Conservation (phyloP, 2,797 vertebrate genomes). For the Adrianichthys oophorus region DNA sequence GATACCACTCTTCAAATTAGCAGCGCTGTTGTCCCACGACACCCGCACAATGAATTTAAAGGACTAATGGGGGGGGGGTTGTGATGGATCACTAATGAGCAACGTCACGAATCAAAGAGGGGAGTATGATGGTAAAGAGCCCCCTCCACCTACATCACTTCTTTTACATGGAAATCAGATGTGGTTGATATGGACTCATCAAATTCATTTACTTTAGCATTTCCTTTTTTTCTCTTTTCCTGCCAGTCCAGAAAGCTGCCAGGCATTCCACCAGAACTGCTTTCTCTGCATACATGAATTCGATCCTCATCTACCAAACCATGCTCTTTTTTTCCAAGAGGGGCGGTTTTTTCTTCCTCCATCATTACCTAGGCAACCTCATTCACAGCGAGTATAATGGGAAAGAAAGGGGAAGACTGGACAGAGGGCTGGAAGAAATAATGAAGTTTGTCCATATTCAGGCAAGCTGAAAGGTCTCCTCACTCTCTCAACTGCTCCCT, state of each 20-base stretch:
- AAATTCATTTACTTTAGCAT: constrained; percentile 80
- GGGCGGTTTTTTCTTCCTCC: constrained; percentile 77
- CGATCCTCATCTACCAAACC: constrained; percentile 62
- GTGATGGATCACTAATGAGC: constrained; percentile 68
- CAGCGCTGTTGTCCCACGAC: constrained; percentile 55
- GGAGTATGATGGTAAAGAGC: constrained; percentile 70
- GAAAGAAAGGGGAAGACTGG: constrained; percentile 82
- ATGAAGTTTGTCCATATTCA: constrained; percentile 89
- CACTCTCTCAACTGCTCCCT: constrained; percentile 64
- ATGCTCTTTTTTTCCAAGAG: constrained; percentile 60
- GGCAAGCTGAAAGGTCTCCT: constrained; percentile 77
- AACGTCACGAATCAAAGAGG: constrained; percentile 75
- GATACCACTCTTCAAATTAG: constrained; percentile 73
- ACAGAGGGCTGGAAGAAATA: constrained; percentile 82
- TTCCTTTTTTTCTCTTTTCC: constrained; percentile 57
- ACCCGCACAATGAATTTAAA: constrained; percentile 65
- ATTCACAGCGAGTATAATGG: constrained; percentile 83
- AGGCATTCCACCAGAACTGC: constrained; percentile 64
- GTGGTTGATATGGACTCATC: constrained; percentile 77
- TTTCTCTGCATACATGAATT: constrained; percentile 69
- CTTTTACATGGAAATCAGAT: constrained; percentile 82
- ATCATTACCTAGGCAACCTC: constrained; percentile 84
- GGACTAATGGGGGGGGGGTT: constrained; percentile 72
- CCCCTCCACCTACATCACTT: constrained; percentile 42
- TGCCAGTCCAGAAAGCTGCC: constrained; percentile 49